Evolutionary conservation across 2,888 invertebrate species (phyloP), one percentile per base, ranked within the genome.

Genomic region (Meghimatium bilineatum): DNA sequence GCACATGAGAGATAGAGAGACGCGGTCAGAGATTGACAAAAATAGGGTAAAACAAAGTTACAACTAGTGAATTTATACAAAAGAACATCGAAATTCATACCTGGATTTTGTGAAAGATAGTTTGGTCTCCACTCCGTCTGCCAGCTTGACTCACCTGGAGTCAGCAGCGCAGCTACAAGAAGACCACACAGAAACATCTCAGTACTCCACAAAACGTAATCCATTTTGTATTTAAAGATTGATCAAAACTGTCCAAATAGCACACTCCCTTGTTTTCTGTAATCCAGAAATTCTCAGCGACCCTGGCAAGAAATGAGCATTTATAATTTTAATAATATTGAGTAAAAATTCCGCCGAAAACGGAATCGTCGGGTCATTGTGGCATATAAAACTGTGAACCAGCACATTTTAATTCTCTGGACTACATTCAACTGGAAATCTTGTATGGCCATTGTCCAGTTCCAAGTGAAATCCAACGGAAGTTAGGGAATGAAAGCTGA

Each of bases 51-150:
- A 5, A 66, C 26, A 66, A 8, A 66, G 66, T 8, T 44, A 44
- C 12, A 44, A 12, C 5, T 44, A 52, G 20, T 52, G 52, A 49
- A 75, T 44, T 44, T 44, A 44, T 12, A 44, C 12, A 44, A 5
- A 44, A 32, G 1, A 17, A 76, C 32, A 76, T 17, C 32, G 60
- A 52, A 26, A 63, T n/a, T 38, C 66, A 14, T 67, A 67, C 79
- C 67, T 67, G 67, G 79, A 26, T 32, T 12, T 20, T 49, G n/a
- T 26, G 29, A 38, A 29, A 38, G 32, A 49, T 66, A 79, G 38
- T 66, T 66, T 3, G 79, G 79, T 49, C 52, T 20, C 67, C 79
- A 79, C 36, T 67, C 67, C n/a, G 6, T 79, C 79, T 79, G 67
- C 49, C 67, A 67, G 20, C 79, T 38, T n/a, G 79, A 44, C 29